phyloP scores from a whole-genome alignment of 2,113 vertebrate species.

The Toxostoma redivivum region DNA sequence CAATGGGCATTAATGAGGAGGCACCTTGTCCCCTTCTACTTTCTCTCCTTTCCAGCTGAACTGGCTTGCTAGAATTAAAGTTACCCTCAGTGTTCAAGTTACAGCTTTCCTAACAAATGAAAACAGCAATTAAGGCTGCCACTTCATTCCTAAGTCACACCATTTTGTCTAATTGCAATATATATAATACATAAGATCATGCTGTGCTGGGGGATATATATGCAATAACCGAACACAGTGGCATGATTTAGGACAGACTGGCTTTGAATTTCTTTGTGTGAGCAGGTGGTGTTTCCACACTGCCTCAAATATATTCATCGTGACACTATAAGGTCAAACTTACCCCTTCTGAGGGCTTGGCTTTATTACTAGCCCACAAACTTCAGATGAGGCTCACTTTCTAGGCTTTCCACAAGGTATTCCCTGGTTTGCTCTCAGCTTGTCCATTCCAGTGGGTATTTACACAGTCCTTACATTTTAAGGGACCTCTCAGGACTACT shows the following conservation, averaged over 20 bases:
- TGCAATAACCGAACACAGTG: slow-evolving; percentile 67
- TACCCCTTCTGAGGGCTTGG: slow-evolving; percentile 46
- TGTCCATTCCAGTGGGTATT: neutral
- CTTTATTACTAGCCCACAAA: slow-evolving; percentile 55
- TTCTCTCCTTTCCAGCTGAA: neutral
- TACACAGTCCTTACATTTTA: neutral
- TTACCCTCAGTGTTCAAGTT: slow-evolving; percentile 28
- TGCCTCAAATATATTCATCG: slow-evolving; percentile 61
- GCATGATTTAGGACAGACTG: slow-evolving; percentile 68
- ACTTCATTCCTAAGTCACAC: slow-evolving; percentile 66
- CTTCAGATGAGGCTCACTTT: slow-evolving; percentile 36
- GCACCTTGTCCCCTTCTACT: neutral
- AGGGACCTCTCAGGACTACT: neutral
- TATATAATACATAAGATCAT: slow-evolving; percentile 72
- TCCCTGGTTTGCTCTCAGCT: slow-evolving; percentile 15
- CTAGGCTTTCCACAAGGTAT: slow-evolving; percentile 24
- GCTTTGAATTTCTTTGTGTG: slow-evolving; percentile 66
- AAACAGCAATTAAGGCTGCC: slow-evolving; percentile 67
- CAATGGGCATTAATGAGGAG: neutral
- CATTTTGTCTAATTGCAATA: slow-evolving; percentile 70
- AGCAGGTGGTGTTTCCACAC: slow-evolving; percentile 68
- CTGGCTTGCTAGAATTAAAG: slow-evolving; percentile 12
- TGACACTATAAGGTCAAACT: slow-evolving; percentile 72
- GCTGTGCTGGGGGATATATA: slow-evolving; percentile 67
- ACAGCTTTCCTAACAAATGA: slow-evolving; percentile 48